Evolutionary conservation across 2,113 vertebrate species (phyloP).

Genomic region (Pseudorasbora parva): DNA sequence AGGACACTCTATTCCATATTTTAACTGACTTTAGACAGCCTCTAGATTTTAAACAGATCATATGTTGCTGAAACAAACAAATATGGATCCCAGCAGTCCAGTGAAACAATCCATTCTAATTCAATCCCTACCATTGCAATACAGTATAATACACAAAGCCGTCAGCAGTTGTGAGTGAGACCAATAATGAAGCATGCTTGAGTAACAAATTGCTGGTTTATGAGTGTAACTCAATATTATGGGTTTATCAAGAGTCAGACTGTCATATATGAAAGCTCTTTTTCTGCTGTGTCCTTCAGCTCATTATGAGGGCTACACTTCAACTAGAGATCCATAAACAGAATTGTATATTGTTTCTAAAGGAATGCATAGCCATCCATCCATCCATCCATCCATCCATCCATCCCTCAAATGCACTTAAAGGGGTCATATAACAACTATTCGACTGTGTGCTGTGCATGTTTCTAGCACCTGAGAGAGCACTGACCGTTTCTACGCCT

Average conservation of each 20-base stretch:
- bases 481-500: no score
- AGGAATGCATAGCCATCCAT: no score
- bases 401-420: no score
- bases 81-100: neutral
- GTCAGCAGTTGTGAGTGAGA: neutral
- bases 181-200: conserved; percentile 16
- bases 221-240: conserved; percentile 9
- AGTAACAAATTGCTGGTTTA: conserved; percentile 19
- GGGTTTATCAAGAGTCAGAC: conserved; percentile 11
- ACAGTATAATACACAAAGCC: conserved; percentile 20
- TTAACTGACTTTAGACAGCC: neutral
- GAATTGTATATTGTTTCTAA: neutral
- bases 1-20: neutral
- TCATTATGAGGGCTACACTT: neutral
- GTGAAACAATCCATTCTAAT: conserved; percentile 44
- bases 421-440: no score
- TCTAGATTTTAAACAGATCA: neutral
- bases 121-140: conserved; percentile 17
- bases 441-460: no score
- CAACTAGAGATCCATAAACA: neutral
- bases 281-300: neutral
- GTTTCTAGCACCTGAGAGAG: no score
- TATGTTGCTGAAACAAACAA: conserved; percentile 8
- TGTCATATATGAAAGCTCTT: neutral
- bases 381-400: no score